These are phyloP conservation scores for Zingel zingel DNA, from an alignment of 2,113 vertebrate species.

Conservation along the genomic window DNA sequence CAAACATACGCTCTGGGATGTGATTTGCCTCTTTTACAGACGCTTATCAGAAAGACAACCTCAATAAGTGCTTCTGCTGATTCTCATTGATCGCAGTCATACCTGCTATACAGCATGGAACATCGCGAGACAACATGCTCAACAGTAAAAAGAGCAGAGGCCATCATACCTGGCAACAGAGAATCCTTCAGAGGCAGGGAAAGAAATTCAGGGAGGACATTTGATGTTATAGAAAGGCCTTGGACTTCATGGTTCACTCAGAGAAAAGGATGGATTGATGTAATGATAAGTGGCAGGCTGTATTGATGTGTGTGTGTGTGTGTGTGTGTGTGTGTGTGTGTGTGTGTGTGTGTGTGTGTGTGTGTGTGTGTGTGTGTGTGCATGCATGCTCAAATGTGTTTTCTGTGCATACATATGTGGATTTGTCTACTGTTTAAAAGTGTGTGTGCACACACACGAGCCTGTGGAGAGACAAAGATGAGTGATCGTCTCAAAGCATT, in stretches of 20 bases:
- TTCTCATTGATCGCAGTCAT: conserved; percentile 53
- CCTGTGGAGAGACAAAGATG: conserved; percentile 26
- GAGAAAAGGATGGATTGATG: conserved; percentile 49
- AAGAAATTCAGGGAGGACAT: conserved; percentile 27
- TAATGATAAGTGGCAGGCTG: conserved; percentile 49
- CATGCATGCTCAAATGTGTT: neutral
- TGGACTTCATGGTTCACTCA: conserved; percentile 40
- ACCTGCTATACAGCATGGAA: conserved; percentile 22
- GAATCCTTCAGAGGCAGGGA: conserved; percentile 26
- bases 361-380: conserved; percentile 7
- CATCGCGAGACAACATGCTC: conserved; percentile 34
- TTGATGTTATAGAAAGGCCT: conserved; percentile 37
- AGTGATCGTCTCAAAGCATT: conserved; percentile 32
- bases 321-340: conserved; percentile 1
- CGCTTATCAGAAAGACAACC: neutral
- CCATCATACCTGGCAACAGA: conserved; percentile 17
- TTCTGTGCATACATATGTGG: conserved; percentile 28
- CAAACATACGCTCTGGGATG: neutral
- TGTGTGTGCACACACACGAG: conserved; percentile 3
- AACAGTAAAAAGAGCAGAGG: conserved; percentile 51
- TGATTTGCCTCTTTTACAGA: neutral
- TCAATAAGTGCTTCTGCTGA: conserved; percentile 44
- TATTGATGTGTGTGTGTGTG: conserved; percentile 31
- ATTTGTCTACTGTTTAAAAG: conserved; percentile 23
- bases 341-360: neutral